A percentile compares a stretch with the other conserved stretches of the same genome.
These are phyloP conservation scores for Ctenodactylus gundi DNA, from an alignment of 2,113 vertebrate genomes.

Conservation along the genomic window DNA sequence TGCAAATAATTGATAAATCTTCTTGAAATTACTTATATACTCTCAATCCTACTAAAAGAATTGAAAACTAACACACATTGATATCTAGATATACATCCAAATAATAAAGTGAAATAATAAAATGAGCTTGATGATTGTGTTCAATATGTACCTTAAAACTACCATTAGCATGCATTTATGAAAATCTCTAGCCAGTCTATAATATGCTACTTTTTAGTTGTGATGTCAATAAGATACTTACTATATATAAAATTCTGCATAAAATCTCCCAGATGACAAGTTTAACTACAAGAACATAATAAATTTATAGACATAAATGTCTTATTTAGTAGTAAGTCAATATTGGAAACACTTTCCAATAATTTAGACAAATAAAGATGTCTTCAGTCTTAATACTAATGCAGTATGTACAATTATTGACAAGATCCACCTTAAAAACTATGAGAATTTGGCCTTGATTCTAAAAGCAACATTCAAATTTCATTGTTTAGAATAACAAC, in stretches of 20 bases:
- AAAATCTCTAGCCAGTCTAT: not conserved
- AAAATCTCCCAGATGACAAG: slow-evolving; percentile 48
- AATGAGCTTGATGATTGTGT: not conserved
- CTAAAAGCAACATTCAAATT: not conserved
- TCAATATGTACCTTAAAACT: slow-evolving; percentile 47
- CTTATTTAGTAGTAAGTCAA: not conserved
- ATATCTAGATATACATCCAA: not conserved
- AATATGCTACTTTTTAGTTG: slow-evolving; percentile 52
- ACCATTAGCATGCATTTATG: slow-evolving; percentile 4
- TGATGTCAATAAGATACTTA: slow-evolving; percentile 30
- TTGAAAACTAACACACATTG: not conserved
- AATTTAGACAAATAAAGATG: not conserved
- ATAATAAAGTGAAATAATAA: not conserved
- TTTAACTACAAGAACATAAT: slow-evolving; percentile 61
- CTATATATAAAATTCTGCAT: not conserved
- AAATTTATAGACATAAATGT: slow-evolving; percentile 35
- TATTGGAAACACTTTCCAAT: not conserved
- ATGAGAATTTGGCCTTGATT: not conserved
- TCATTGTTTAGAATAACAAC: not conserved
- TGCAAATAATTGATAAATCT: not conserved
- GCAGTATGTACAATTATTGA: not conserved
- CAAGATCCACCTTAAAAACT: not conserved
- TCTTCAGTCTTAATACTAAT: not conserved
- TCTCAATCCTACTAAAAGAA: slow-evolving; percentile 39
- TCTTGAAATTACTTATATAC: slow-evolving; percentile 7